Evolutionary conservation across 2,797 vertebrate genomes (phyloP), one percentile per base, ranked within the genome.

Genomic region (Falco rusticolus): DNA sequence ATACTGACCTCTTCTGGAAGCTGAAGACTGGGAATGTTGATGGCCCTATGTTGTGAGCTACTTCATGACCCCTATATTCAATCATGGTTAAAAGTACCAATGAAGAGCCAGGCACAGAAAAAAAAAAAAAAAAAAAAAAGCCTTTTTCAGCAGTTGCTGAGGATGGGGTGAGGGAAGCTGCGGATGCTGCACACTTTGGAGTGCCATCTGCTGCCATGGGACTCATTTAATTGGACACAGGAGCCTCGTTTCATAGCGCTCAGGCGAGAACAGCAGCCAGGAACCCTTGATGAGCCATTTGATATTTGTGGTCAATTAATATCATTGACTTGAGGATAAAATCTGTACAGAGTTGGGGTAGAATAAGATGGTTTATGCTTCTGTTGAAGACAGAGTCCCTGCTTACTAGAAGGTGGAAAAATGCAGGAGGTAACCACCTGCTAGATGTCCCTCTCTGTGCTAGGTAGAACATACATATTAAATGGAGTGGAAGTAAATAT

Each of bases 131-230:
- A 37, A 37, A 37, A 37, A 34, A 19, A 16, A 65, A 26, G 6
- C 22, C 31, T 61, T 93, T 91, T 34, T 11, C 45, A 93, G 57
- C 21, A 43, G 33, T 25, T 71, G 11, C 53, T 88, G 85, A 37
- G 63, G 34, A 10, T n/a, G 33, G 70, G 68, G 48, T 2, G 39
- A 70, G 71, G 64, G 50, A 95, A 63, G 66, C 84, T 69, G 76
- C 8, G 81, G 77, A 84, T 84, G 65, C 65, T 86, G 89, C 79
- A 54, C 77, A 65, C 10, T 88, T 91, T 1, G 13, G 82, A 94
- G 94, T 93, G 91, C 94, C 95, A 95, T 95, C 96, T 96, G 93
- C 96, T 96, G 96, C 96, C 84, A 37, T 11, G 18, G 57, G 39
- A 16, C 77, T 64, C 47, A 3, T 29, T 37, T 19, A 8, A 14